Percentiles rank a stretch among this genome's conserved stretches.
These are phyloP conservation scores for Holacanthella duospinosa DNA, from an alignment of 2,888 invertebrate species.

Conservation along the genomic window DNA sequence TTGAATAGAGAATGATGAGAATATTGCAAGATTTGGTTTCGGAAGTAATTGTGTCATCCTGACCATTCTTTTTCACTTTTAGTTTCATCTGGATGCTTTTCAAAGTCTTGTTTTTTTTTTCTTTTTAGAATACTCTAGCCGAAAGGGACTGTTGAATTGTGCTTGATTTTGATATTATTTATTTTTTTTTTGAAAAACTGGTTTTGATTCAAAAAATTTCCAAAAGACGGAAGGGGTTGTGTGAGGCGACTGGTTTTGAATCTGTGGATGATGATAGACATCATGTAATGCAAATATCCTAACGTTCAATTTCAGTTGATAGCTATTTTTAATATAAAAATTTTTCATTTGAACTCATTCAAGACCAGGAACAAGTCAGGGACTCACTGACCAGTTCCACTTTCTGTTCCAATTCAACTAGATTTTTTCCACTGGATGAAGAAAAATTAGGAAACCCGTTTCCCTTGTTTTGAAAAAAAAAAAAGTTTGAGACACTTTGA, in stretches of 20 bases:
- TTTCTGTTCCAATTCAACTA: background rate
- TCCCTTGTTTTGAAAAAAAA: constrained; percentile 4
- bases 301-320: background rate
- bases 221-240: constrained; percentile 8
- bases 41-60: background rate
- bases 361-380: background rate
- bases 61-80: constrained; percentile 5
- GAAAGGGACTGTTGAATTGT: background rate
- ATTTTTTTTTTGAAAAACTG: constrained; percentile 14
- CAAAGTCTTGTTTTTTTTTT: no score
- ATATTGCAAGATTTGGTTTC: background rate
- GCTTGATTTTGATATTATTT: no score
- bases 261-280: no score
- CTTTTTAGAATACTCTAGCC: no score
- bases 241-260: background rate
- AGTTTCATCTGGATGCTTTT: constrained; percentile 8
- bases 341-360: background rate
- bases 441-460: constrained; percentile 5
- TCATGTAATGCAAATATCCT: background rate
- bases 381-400: background rate
- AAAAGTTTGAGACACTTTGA: background rate
- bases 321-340: no score
- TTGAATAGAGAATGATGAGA: background rate
- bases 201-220: constrained; percentile 10
- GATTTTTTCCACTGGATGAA: background rate